Percentiles rank a stretch among this genome's conserved stretches.
Evolutionary conservation across 2,797 vertebrate genomes (phyloP).

Genomic region (Buphagus erythrorhynchus): DNA sequence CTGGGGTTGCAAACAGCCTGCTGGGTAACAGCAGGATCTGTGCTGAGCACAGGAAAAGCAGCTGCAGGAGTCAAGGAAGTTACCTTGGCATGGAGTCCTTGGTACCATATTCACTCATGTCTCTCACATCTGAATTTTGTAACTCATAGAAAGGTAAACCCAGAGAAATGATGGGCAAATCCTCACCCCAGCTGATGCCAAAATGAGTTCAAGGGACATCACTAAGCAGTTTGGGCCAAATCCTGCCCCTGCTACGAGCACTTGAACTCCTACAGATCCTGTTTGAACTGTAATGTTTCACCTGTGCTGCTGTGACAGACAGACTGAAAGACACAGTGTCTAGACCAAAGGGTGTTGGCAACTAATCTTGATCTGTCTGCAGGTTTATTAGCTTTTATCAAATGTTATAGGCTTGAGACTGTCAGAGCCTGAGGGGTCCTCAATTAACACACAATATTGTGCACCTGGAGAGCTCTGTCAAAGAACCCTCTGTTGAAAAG

Average conservation of each 20-base stretch:
- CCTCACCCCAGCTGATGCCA: background rate
- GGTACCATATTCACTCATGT: background rate
- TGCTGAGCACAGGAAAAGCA: constrained; percentile 54
- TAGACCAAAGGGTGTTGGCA: background rate
- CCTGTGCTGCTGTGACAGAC: background rate
- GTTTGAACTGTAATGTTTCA: background rate
- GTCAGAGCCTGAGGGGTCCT: constrained; percentile 11
- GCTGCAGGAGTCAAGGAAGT: constrained; percentile 55
- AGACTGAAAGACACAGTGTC: background rate
- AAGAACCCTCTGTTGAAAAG: constrained; percentile 17
- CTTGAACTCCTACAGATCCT: background rate
- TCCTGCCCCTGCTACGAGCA: background rate
- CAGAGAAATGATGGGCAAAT: background rate
- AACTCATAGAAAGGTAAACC: background rate
- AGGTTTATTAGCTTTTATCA: constrained; percentile 13
- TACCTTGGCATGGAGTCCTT: constrained; percentile 17
- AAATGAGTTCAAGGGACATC: background rate
- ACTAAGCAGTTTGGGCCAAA: background rate
- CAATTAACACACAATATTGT: background rate
- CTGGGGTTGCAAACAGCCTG: background rate
- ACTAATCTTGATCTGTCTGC: background rate
- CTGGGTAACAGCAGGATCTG: constrained; percentile 54
- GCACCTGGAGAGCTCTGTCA: background rate
- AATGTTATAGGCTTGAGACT: background rate
- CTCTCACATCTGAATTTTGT: background rate